phyloP scores from a whole-genome alignment of 2,888 invertebrate genomes.

The Perdita meconis region DNA sequence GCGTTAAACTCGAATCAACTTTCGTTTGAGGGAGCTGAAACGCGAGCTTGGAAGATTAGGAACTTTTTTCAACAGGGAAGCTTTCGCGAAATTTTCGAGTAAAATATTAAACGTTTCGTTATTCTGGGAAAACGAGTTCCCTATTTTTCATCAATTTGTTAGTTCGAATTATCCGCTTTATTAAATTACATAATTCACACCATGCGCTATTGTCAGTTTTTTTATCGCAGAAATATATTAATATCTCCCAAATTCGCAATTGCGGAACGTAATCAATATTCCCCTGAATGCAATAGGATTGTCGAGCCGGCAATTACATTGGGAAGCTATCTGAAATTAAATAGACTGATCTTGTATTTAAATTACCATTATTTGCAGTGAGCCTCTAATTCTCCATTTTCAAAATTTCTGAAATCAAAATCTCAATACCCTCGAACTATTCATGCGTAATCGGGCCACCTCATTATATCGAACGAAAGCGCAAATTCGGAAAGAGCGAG shows the following conservation, averaged over 20 bases:
- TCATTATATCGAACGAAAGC: neutral
- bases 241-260: constrained; percentile 1
- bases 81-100: too few relatives aligned
- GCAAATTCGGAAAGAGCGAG: neutral
- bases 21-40: neutral
- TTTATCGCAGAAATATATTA: neutral
- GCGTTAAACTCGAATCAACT: neutral
- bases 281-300: neutral
- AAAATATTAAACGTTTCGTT: too few relatives aligned
- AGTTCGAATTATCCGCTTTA: too few relatives aligned
- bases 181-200: too few relatives aligned
- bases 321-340: neutral
- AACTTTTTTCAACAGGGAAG: too few relatives aligned
- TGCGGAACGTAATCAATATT: neutral
- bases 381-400: neutral
- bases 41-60: too few relatives aligned
- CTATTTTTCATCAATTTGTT: too few relatives aligned
- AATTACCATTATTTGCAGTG: too few relatives aligned
- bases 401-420: neutral
- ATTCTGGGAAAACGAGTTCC: too few relatives aligned
- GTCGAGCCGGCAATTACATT: neutral
- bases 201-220: neutral
- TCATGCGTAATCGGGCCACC: neutral
- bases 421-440: too few relatives aligned
- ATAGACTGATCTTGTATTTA: neutral